Conservation (phyloP, 2,888 invertebrate genomes). For the Lasius platythorax region DNA sequence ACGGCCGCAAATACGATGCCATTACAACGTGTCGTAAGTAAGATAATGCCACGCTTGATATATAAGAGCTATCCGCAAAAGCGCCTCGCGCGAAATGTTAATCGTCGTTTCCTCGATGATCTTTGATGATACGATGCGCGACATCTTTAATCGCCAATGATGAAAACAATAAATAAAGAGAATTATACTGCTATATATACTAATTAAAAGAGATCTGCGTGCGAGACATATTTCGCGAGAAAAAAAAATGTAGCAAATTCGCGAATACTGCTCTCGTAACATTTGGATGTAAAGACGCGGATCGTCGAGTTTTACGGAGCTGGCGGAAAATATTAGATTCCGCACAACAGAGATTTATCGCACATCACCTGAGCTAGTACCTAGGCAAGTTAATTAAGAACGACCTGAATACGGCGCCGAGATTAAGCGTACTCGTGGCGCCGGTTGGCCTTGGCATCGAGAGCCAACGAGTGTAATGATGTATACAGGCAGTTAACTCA, state of each 20-base stretch:
- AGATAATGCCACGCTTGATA: conserved; percentile 65
- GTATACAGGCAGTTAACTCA: conserved; percentile 73
- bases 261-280: background rate
- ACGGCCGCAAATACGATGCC: conserved; percentile 75
- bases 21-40: conserved; percentile 73
- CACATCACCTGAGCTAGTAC: conserved; percentile 13
- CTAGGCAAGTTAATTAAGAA: conserved; percentile 75
- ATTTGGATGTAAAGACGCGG: background rate
- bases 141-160: background rate
- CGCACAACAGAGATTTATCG: conserved; percentile 37
- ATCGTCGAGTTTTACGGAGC: background rate
- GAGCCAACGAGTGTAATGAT: conserved; percentile 72
- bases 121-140: background rate
- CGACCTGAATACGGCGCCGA: conserved; percentile 73
- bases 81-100: conserved; percentile 42
- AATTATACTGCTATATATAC: background rate
- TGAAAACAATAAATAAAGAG: background rate
- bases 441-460: conserved; percentile 69
- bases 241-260: background rate
- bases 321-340: background rate
- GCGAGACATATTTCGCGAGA: background rate
- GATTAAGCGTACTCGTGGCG: conserved; percentile 70
- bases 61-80: conserved; percentile 30
- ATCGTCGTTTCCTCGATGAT: background rate
- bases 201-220: background rate